These are phyloP conservation scores for Drosophila orena DNA, from an alignment of 1,140 invertebrate species.

Conservation along the genomic window DNA sequence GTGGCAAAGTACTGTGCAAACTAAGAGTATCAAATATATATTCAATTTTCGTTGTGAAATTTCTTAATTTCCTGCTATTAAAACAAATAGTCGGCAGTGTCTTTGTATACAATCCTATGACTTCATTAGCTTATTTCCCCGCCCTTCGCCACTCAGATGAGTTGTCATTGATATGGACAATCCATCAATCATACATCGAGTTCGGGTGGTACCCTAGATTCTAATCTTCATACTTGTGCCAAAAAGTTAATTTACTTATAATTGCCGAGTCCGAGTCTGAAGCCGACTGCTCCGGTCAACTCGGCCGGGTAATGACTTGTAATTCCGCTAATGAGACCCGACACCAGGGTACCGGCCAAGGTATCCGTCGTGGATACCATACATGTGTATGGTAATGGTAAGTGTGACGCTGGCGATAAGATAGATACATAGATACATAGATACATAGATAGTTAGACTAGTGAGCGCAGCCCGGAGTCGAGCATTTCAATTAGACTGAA, in stretches of 20 bases:
- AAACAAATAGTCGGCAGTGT: conserved; percentile 8
- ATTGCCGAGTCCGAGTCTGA: conserved; percentile 66
- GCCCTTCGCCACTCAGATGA: conserved; percentile 32
- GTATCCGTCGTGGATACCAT: conserved; percentile 42
- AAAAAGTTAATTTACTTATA: conserved; percentile 85
- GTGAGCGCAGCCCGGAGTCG: conserved; percentile 5
- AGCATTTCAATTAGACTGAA: conserved; percentile 71
- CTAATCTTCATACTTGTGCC: conserved; percentile 66
- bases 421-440: conserved; percentile 24
- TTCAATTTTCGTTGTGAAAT: not conserved
- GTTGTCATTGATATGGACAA: conserved; percentile 74
- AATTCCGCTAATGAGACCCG: conserved; percentile 81
- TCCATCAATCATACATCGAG: conserved; percentile 78
- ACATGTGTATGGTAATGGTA: conserved; percentile 43
- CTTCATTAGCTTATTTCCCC: conserved; percentile 43
- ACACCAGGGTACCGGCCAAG: conserved; percentile 8
- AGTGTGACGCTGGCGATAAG: conserved; percentile 74
- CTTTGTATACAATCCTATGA: conserved; percentile 26
- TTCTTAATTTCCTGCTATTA: not conserved
- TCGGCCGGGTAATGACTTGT: conserved; percentile 79
- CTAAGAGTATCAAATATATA: too few species aligned
- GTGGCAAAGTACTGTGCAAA: not conserved
- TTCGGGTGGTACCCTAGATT: conserved; percentile 56
- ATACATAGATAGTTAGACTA: conserved; percentile 7
- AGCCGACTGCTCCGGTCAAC: conserved; percentile 35